Evolutionary conservation across 37 sponge, comb jelly and placozoan genomes (phyloP).

Genomic region (Beroe forskalii): DNA sequence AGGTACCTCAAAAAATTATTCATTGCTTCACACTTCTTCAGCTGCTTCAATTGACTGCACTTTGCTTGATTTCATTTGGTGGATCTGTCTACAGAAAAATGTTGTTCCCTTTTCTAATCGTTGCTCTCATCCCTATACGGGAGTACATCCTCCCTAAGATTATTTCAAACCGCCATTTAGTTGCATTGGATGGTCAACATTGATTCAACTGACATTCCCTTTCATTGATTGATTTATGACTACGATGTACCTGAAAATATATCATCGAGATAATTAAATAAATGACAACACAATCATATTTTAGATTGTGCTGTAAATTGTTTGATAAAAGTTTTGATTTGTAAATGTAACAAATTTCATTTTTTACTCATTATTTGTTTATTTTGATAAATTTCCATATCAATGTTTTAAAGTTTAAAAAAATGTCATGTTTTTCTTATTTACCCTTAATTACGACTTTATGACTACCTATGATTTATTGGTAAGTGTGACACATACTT

Average conservation of each 20-base stretch:
- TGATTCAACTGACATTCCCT: background rate
- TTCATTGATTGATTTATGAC: too few relatives aligned
- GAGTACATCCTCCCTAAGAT: conserved; percentile 37
- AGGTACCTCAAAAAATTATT: conserved; percentile 63
- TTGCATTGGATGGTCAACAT: conserved; percentile 47
- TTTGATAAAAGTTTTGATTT: too few relatives aligned
- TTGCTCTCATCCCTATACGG: conserved; percentile 43
- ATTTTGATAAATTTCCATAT: background rate
- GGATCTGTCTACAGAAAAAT: conserved; percentile 42
- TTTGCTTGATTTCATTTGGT: conserved; percentile 53
- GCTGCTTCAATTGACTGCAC: conserved; percentile 22
- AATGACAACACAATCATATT: too few relatives aligned
- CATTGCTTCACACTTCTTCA: conserved; percentile 59
- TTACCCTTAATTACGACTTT: background rate
- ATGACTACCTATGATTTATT: too few relatives aligned
- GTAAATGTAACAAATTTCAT: background rate
- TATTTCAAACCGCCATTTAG: conserved; percentile 26
- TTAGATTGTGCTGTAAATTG: too few relatives aligned
- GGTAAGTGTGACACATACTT: too few relatives aligned
- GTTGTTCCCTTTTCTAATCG: conserved; percentile 51
- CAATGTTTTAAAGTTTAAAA: background rate
- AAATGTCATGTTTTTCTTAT: background rate
- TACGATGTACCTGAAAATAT: too few relatives aligned
- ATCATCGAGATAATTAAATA: too few relatives aligned
- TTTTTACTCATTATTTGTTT: background rate